Conservation (phyloP, 2,888 invertebrate genomes). For the Cremastinae sp. region DNA sequence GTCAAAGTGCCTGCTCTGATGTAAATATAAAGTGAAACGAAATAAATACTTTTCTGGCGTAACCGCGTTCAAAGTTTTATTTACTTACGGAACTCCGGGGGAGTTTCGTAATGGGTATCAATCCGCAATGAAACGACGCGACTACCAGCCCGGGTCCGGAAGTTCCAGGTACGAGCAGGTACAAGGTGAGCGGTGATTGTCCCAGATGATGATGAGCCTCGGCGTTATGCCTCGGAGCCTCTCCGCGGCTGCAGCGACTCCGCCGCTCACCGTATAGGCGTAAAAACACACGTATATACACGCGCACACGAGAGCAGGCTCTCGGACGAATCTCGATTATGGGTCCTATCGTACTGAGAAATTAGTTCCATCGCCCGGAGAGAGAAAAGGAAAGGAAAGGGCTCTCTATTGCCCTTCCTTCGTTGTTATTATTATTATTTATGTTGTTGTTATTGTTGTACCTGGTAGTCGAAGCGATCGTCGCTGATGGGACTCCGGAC, state of each 20-base stretch:
- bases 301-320: slow-evolving; percentile 15
- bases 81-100: too few relatives aligned
- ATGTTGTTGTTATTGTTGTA: slow-evolving; percentile 20
- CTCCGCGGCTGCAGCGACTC: slow-evolving; percentile 22
- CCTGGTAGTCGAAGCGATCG: slow-evolving; percentile 30
- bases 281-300: slow-evolving; percentile 20
- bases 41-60: too few relatives aligned
- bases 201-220: slow-evolving; percentile 49
- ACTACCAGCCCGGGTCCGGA: slow-evolving; percentile 37
- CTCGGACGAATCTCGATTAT: slow-evolving; percentile 42
- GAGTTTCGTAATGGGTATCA: too few relatives aligned
- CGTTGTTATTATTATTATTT: too few relatives aligned
- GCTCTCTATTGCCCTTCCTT: slow-evolving; percentile 38
- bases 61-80: too few relatives aligned
- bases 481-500: slow-evolving; percentile 16
- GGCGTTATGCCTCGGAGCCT: slow-evolving; percentile 32
- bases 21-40: too few relatives aligned
- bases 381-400: slow-evolving; percentile 22
- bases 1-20: too few relatives aligned
- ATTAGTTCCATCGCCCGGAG: slow-evolving; percentile 41
- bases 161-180: slow-evolving; percentile 58
- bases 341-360: slow-evolving; percentile 45
- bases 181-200: slow-evolving; percentile 39
- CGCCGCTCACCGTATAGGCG: not conserved
- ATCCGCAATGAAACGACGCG: too few relatives aligned